Percentiles rank a stretch among this genome's conserved stretches.
phyloP scores from a whole-genome alignment of 2,113 vertebrate species.

The Oncorhynchus keta region DNA sequence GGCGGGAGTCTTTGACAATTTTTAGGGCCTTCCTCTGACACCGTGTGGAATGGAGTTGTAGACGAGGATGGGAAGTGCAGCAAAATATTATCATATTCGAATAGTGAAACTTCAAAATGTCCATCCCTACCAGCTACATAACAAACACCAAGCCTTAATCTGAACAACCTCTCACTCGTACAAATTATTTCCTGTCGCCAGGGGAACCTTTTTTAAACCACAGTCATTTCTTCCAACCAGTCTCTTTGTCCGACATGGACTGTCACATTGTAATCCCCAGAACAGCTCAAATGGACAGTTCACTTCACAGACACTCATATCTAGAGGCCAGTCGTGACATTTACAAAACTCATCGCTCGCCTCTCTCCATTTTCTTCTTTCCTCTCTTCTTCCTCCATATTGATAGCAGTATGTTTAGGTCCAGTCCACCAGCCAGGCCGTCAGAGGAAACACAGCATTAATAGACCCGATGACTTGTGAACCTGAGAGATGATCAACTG shows the following conservation, averaged over 20 bases:
- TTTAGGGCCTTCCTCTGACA: too few species aligned
- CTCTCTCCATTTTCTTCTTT: constrained; percentile 9
- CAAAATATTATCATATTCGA: too few species aligned
- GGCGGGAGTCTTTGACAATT: too few species aligned
- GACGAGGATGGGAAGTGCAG: too few species aligned
- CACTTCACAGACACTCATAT: constrained; percentile 31
- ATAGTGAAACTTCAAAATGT: neutral
- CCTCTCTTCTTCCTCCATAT: constrained; percentile 39
- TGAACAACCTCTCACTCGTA: neutral
- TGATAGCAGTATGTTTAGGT: constrained; percentile 60
- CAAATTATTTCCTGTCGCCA: neutral
- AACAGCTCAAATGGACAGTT: constrained; percentile 26
- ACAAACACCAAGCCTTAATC: neutral
- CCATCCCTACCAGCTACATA: neutral
- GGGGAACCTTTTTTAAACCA: neutral
- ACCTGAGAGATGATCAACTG: constrained; percentile 42
- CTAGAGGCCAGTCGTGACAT: constrained; percentile 37
- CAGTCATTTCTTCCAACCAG: neutral
- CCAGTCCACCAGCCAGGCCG: constrained; percentile 44
- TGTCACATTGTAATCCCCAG: neutral
- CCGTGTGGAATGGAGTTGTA: too few species aligned
- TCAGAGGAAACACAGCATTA: constrained; percentile 60
- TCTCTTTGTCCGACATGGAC: neutral
- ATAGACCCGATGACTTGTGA: constrained; percentile 63
- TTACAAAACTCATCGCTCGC: constrained; percentile 39